phyloP scores from a whole-genome alignment of 2,797 vertebrate species.

The Harpagifer antarcticus region DNA sequence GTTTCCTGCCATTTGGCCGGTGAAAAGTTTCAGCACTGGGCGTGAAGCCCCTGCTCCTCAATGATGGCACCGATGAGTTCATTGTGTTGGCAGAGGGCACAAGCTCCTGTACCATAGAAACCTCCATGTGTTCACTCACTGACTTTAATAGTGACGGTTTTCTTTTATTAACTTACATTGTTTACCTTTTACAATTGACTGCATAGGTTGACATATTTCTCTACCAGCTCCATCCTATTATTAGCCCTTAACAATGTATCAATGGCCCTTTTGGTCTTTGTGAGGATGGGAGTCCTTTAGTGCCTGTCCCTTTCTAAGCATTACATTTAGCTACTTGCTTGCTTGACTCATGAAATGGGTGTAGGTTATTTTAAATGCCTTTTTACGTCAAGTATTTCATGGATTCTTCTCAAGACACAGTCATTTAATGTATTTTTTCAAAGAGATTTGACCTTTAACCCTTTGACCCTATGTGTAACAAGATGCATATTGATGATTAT shows the following conservation, averaged over 20 bases:
- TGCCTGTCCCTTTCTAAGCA: not conserved
- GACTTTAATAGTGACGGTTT: not conserved
- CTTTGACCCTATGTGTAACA: not conserved
- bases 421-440: too few species aligned
- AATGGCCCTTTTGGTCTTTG: not conserved
- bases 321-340: conserved; percentile 7
- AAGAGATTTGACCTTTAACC: not conserved
- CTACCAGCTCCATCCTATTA: not conserved
- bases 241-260: not conserved
- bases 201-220: not conserved
- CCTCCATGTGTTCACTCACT: conserved; percentile 5
- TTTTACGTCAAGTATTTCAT: too few species aligned
- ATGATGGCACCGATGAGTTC: conserved; percentile 45
- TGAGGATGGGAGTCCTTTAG: conserved; percentile 3
- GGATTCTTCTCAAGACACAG: too few species aligned
- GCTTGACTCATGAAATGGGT: not conserved
- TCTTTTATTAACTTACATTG: not conserved
- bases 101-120: conserved; percentile 18
- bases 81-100: conserved; percentile 27
- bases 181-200: not conserved
- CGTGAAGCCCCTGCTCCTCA: conserved; percentile 42
- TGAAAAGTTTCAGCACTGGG: conserved; percentile 19
- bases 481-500: not conserved
- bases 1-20: conserved; percentile 49
- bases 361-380: not conserved